Evolutionary conservation across 2,888 invertebrate genomes (phyloP), one percentile per base, ranked within the genome.

Genomic region (Chloroclysta siterata): DNA sequence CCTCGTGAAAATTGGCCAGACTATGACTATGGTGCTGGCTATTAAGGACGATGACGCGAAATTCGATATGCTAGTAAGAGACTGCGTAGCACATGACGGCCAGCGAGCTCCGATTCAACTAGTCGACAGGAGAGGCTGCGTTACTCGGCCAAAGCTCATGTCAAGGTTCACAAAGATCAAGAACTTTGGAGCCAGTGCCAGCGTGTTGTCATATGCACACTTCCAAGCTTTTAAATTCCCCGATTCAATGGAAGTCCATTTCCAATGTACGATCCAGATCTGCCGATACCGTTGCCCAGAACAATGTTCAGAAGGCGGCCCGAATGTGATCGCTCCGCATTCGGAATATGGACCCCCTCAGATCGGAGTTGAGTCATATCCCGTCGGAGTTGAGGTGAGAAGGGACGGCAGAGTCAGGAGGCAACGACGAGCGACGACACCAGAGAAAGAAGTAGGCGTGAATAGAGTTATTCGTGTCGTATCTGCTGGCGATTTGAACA

Each of bases 141-240:
- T 98, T 44, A 97, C 97, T 0, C 92, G 98, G 72, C 98, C 98
- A 0, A 98, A 98, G 84, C 91, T 98, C 0, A 98, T 98, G 98
- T 98, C 98, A 0, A 94, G 97, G 74, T 98, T 98, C 83, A 98
- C 98, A 0, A 98, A 98, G 87, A 98, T 98, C 71, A 98, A 98
- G 89, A 98, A 98, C 89, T 98, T 98, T 74, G 98, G 98, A 15
- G 97, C 98, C 0, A 97, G 97, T 70, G 98, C 98, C 6, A 97
- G 97, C 8, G 98, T 98, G 0, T 90, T 98, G 0, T 97, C 97
- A 0, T 98, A 98, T 81, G 98, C 98, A 0, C 97, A 98, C 85
- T 98, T 98, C 95, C 98, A 98, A 89, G 98, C 98, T 0, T 98
- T 98, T 89, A 98, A 98, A 83, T 98, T 98, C 93, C 98, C 98